Conservation (phyloP, 2,113 vertebrate genomes). For the Tenebrosternarchus preto region DNA sequence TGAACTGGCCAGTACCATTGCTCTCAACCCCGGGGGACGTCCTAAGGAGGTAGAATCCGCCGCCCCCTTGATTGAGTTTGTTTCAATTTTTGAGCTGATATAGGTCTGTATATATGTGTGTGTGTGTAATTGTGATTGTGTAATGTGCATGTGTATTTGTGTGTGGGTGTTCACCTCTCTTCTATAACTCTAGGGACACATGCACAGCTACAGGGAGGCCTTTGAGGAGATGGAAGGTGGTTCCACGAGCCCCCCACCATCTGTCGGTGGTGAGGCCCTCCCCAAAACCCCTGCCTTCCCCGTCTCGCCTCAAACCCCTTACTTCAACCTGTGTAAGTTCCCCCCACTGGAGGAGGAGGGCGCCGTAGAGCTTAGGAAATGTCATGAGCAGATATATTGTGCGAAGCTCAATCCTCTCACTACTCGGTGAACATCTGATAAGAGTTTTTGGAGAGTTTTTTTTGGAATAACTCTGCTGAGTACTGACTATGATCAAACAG, state of each 20-base stretch:
- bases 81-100: background rate
- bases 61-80: background rate
- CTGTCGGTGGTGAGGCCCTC: constrained; percentile 87
- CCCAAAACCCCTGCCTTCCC: constrained; percentile 81
- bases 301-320: constrained; percentile 80
- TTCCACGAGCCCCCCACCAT: constrained; percentile 77
- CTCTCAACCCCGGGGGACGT: constrained; percentile 94
- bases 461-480: background rate
- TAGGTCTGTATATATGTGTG: background rate
- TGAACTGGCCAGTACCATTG: constrained; percentile 90
- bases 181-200: constrained; percentile 80
- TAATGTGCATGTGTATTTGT: constrained; percentile 15
- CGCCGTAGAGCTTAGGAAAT: constrained; percentile 64
- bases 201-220: constrained; percentile 98
- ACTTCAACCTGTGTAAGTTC: constrained; percentile 80
- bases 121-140: background rate
- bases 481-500: background rate
- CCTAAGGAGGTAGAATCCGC: constrained; percentile 87
- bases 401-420: background rate
- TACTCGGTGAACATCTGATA: background rate
- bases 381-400: background rate
- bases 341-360: constrained; percentile 66
- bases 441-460: background rate
- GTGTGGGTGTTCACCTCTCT: constrained; percentile 41
- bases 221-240: constrained; percentile 91